Percentiles rank a stretch among this genome's conserved stretches.
These are phyloP conservation scores for Osmerus mordax DNA, from an alignment of 2,113 vertebrate species.

Conservation along the genomic window DNA sequence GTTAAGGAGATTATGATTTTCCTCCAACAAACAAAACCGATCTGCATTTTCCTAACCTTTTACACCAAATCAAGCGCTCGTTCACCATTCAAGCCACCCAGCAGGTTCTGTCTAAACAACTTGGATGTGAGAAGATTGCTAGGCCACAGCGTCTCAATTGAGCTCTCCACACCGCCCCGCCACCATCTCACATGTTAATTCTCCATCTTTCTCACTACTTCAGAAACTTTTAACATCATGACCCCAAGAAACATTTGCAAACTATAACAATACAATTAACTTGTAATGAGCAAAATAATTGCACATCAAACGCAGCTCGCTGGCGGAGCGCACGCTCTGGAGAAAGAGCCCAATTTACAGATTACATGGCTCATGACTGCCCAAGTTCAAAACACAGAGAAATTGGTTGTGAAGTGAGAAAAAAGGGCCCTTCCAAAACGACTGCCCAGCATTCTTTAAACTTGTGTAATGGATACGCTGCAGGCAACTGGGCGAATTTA, in stretches of 20 bases:
- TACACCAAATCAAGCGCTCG: conserved; percentile 62
- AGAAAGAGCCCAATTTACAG: conserved; percentile 75
- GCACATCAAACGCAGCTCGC: conserved; percentile 73
- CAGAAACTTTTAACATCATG: conserved; percentile 75
- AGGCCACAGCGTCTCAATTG: conserved; percentile 49
- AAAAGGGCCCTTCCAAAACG: conserved; percentile 67
- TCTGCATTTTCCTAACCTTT: conserved; percentile 65
- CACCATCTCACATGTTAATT: conserved; percentile 51
- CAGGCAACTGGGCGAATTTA: conserved; percentile 72
- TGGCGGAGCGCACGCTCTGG: conserved; percentile 53
- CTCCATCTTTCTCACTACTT: conserved; percentile 57
- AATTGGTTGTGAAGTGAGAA: conserved; percentile 74
- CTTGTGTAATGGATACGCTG: conserved; percentile 78
- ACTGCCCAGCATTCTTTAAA: conserved; percentile 75
- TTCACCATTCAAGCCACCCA: conserved; percentile 64
- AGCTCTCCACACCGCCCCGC: conserved; percentile 41
- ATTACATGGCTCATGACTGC: conserved; percentile 77
- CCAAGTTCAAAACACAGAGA: conserved; percentile 78
- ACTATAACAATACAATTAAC: conserved; percentile 82
- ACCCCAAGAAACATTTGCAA: conserved; percentile 77
- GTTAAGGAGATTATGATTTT: conserved; percentile 57
- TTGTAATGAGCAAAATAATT: conserved; percentile 83
- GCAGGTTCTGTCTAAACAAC: conserved; percentile 66
- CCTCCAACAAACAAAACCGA: conserved; percentile 64
- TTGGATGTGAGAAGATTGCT: conserved; percentile 56